Evolutionary conservation across 2,113 vertebrate species (phyloP).

Genomic region (Gnathonemus longibarbis): DNA sequence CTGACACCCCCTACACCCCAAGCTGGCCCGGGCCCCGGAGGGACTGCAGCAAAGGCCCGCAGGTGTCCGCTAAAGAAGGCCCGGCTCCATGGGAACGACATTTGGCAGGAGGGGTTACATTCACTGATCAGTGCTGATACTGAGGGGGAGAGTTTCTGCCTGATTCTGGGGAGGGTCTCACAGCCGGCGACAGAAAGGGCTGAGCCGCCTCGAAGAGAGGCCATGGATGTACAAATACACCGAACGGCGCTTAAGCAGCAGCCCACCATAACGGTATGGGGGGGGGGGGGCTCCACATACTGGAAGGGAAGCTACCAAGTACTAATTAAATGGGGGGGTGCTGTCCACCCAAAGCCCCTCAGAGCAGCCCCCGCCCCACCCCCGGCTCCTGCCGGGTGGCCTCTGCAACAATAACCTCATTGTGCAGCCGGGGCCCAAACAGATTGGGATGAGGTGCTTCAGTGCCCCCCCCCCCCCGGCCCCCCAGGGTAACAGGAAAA

Average conservation of each 20-base stretch:
- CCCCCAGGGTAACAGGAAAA: background rate
- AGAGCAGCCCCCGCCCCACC: background rate
- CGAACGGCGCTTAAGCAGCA: background rate
- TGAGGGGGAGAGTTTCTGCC: background rate
- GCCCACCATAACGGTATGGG: background rate
- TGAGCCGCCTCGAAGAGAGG: background rate
- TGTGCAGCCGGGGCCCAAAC: conserved; percentile 57
- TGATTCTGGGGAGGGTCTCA: background rate
- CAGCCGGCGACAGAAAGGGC: background rate
- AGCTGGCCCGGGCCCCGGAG: background rate
- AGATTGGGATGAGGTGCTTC: conserved; percentile 40
- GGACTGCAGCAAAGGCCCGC: background rate
- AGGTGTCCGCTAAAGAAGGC: background rate
- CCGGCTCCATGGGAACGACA: background rate
- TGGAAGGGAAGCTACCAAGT: background rate
- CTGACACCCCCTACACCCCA: background rate
- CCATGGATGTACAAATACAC: background rate
- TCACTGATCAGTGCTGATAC: background rate
- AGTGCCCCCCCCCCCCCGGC: background rate
- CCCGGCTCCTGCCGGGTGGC: conserved; percentile 33
- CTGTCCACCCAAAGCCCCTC: background rate
- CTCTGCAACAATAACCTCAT: conserved; percentile 56
- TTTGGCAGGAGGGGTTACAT: background rate
- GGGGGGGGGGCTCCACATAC: background rate
- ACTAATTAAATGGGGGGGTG: background rate